Evolutionary conservation across 2,113 vertebrate genomes (phyloP).

Genomic region (Cyphomyrus plagiostoma): DNA sequence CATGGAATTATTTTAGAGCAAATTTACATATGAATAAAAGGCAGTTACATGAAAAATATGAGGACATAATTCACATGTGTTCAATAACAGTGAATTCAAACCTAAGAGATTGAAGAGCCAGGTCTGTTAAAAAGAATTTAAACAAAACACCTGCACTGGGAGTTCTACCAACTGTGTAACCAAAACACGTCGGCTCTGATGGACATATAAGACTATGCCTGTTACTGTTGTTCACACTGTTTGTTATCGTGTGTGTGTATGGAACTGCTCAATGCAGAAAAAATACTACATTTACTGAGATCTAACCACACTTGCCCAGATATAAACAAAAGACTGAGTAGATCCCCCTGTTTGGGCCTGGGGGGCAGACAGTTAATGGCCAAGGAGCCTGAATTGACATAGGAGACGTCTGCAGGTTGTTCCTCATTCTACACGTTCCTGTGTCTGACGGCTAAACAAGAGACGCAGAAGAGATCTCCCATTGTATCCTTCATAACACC

Average conservation of each 20-base stretch:
- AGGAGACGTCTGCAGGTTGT: neutral
- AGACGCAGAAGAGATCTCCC: neutral
- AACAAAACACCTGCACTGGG: neutral
- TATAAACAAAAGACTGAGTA: neutral
- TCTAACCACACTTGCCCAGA: neutral
- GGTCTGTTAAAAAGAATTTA: neutral
- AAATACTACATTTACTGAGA: neutral
- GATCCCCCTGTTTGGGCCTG: neutral
- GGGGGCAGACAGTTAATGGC: neutral
- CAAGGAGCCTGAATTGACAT: neutral
- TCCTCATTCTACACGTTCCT: neutral
- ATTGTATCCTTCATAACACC: neutral
- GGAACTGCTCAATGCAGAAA: neutral
- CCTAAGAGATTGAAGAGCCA: neutral
- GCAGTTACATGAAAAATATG: neutral
- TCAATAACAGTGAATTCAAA: neutral
- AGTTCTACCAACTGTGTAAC: neutral
- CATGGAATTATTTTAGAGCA: neutral
- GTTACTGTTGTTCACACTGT: neutral
- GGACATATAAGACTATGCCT: neutral
- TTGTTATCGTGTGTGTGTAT: neutral
- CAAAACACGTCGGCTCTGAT: neutral
- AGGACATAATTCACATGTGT: neutral
- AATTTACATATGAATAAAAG: neutral
- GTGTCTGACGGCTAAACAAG: neutral